Base-by-base conservation (phyloP, 2,888 invertebrate species). In the Hipparchia sbordonii region DNA sequence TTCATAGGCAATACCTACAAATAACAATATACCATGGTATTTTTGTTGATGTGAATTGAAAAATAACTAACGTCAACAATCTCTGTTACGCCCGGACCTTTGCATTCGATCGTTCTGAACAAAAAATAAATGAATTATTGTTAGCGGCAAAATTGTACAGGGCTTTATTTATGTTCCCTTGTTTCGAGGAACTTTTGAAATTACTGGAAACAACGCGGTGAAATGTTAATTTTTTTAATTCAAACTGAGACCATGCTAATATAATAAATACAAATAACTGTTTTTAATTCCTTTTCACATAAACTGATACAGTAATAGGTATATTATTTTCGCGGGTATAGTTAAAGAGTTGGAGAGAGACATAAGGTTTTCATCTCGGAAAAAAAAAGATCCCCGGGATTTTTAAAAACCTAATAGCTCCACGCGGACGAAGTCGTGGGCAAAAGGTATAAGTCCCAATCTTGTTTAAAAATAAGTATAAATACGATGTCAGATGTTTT, bases 31-130 rank as follows among this genome's bases (percentile, higher is more conserved):
- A 84, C 85, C 84, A 83, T 84, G 86, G 89, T 89, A 88, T 88
- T 87, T 88, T 91, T n/a, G n/a, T 88, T 91, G 90, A 92, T 91
- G 89, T 57, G 89, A 91, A 92, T 92, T 91, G 89, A 90, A 91
- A 88, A 88, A 91, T 91, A 91, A 92, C 91, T 92, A 90, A 90
- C 87, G 85, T 85, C 85, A 85, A 90, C 91, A 90, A 90, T 90
- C 87, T 87, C 87, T 85, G 83, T 85, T 83, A 57, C 60, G 45
- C 12, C n/a, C 39, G n/a, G 45, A 87, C 87, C 85, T 86, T 87
- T 84, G 86, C 87, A 87, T 85, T 88, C 86, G 85, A 88, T 86
- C 85, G 87, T 81, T 85, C 84, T 84, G 82, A 86, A 87, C 84
- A 13, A 84, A 46, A 85, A 87, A 88, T 61, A 88, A 84, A 87